These are phyloP conservation scores for Heteromurus nitidus DNA, from an alignment of 2,888 invertebrate genomes.

Conservation along the genomic window DNA sequence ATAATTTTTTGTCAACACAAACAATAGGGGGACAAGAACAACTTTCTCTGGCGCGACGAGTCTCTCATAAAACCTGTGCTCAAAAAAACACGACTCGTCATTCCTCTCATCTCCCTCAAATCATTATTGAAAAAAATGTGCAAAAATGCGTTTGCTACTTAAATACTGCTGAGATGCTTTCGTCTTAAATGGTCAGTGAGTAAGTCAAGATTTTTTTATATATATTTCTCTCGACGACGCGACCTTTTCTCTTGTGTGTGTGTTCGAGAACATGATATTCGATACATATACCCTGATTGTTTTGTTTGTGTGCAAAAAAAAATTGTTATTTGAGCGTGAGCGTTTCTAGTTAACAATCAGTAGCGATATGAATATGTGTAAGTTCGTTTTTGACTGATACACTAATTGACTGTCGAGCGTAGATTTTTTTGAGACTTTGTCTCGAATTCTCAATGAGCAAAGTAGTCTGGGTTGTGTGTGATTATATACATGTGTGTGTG, in stretches of 20 bases:
- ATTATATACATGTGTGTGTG: too few relatives aligned
- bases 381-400: slow-evolving; percentile 53
- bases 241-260: too few relatives aligned
- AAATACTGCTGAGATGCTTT: too few relatives aligned
- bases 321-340: background rate
- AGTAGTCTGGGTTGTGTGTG: too few relatives aligned
- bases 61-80: background rate
- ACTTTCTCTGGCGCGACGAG: slow-evolving; percentile 52
- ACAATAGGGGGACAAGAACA: slow-evolving; percentile 57
- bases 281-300: background rate
- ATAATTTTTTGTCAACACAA: slow-evolving; percentile 66
- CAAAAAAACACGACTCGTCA: background rate
- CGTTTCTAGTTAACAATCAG: slow-evolving; percentile 47
- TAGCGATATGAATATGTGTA: too few relatives aligned
- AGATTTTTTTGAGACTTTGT: slow-evolving; percentile 2
- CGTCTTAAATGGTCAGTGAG: too few relatives aligned
- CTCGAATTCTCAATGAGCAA: too few relatives aligned
- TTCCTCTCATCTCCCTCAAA: background rate
- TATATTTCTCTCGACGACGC: too few relatives aligned
- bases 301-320: background rate
- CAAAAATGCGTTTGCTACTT: too few relatives aligned
- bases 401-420: slow-evolving; percentile 54
- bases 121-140: background rate
- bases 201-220: too few relatives aligned
- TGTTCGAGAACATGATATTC: too few relatives aligned